A percentile compares a stretch with the other conserved stretches of the same genome.
Conservation (phyloP, 2,888 invertebrate genomes). For the Tetramorium bicarinatum region DNA sequence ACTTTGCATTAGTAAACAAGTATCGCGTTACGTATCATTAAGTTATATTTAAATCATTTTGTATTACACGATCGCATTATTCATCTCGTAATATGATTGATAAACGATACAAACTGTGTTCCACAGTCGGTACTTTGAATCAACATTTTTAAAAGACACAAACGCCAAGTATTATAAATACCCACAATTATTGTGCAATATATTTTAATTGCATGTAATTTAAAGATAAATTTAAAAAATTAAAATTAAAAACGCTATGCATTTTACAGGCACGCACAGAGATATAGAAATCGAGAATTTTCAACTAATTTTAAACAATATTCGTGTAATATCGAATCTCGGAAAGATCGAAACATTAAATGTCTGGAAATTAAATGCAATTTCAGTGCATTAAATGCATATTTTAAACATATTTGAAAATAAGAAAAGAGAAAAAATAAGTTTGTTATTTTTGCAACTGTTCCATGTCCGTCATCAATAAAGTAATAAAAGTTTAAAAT, state of each 20-base stretch:
- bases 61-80: neutral
- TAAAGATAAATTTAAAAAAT: neutral
- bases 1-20: constrained; percentile 33
- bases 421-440: no score
- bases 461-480: neutral
- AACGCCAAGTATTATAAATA: neutral
- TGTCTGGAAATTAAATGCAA: no score
- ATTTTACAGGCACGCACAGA: no score
- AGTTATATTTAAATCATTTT: constrained; percentile 19
- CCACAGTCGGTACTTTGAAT: neutral
- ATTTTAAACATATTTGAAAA: no score
- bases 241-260: neutral
- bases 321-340: neutral
- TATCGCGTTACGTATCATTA: constrained; percentile 1
- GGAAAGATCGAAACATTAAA: neutral
- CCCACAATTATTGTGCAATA: neutral
- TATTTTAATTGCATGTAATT: neutral
- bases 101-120: neutral
- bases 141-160: neutral
- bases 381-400: no score
- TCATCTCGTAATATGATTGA: constrained; percentile 8
- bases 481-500: neutral
- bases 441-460: neutral
- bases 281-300: neutral
- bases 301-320: neutral